Conservation (phyloP, 2,797 vertebrate genomes). For the Dicrostonyx torquatus region DNA sequence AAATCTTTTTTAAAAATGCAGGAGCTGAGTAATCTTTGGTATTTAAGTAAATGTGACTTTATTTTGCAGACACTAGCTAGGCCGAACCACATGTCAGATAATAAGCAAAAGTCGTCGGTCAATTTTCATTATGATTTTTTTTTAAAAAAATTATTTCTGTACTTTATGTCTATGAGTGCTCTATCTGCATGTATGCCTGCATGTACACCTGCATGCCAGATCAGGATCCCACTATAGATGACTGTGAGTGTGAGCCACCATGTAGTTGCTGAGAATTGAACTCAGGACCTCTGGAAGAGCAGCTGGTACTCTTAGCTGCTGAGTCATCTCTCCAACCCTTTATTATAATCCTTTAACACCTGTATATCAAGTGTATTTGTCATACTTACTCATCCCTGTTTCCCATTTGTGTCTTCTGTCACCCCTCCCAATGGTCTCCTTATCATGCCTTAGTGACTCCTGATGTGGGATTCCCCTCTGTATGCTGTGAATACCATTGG, state of each 20-base stretch:
- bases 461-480: too few relatives aligned
- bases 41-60: slow-evolving; percentile 6
- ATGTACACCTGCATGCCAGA: background rate
- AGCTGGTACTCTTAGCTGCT: background rate
- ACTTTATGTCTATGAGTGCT: background rate
- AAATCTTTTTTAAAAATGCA: too few relatives aligned
- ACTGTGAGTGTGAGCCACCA: background rate
- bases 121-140: background rate
- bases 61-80: slow-evolving; percentile 19
- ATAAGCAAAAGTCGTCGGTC: background rate
- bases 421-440: background rate
- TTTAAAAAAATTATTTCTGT: background rate
- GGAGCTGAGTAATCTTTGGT: background rate
- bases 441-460: too few relatives aligned
- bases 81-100: background rate
- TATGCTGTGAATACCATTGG: too few relatives aligned
- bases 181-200: background rate
- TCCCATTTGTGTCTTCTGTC: background rate
- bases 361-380: background rate
- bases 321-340: background rate
- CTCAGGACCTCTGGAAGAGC: background rate
- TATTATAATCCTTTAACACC: background rate
- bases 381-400: background rate
- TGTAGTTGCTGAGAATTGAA: background rate
- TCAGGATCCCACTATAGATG: background rate